phyloP scores from a whole-genome alignment of 1,140 invertebrate species.

The Sarcophaga bullata region DNA sequence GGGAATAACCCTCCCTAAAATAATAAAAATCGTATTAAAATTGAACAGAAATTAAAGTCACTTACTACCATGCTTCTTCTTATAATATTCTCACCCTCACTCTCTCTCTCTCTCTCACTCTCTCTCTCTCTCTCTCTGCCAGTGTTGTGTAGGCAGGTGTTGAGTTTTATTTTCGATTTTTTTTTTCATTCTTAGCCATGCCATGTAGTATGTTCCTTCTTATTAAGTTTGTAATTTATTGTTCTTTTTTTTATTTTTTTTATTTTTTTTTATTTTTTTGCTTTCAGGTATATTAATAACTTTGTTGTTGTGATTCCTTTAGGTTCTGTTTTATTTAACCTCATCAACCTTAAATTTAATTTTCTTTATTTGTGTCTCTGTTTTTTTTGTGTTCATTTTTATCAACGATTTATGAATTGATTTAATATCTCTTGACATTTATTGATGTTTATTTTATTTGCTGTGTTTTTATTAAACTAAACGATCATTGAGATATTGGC shows the following conservation, averaged over 20 bases:
- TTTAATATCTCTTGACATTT: constrained; percentile 39
- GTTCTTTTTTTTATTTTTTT: too few species aligned
- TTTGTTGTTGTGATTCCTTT: not conserved
- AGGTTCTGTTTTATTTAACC: not conserved
- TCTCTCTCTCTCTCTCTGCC: not conserved
- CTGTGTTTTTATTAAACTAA: not conserved
- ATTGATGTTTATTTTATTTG: constrained; percentile 30
- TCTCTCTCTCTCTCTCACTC: not conserved
- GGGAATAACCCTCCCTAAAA: too few species aligned
- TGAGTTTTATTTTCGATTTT: not conserved
- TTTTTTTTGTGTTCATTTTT: too few species aligned
- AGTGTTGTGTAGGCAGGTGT: constrained; percentile 3
- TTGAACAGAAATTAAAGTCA: too few species aligned
- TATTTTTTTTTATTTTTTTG: not conserved
- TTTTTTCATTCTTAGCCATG: too few species aligned
- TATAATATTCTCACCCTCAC: not conserved
- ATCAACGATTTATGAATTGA: constrained; percentile 10
- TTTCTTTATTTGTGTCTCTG: not conserved
- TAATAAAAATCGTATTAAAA: too few species aligned
- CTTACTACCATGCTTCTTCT: too few species aligned
- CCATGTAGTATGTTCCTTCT: too few species aligned
- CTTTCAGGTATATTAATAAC: not conserved
- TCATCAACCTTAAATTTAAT: not conserved
- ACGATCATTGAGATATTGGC: not conserved
- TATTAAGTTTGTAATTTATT: too few species aligned